Evolutionary conservation across 2,113 vertebrate genomes (phyloP).

Genomic region (Phalacrocorax aristotelis): DNA sequence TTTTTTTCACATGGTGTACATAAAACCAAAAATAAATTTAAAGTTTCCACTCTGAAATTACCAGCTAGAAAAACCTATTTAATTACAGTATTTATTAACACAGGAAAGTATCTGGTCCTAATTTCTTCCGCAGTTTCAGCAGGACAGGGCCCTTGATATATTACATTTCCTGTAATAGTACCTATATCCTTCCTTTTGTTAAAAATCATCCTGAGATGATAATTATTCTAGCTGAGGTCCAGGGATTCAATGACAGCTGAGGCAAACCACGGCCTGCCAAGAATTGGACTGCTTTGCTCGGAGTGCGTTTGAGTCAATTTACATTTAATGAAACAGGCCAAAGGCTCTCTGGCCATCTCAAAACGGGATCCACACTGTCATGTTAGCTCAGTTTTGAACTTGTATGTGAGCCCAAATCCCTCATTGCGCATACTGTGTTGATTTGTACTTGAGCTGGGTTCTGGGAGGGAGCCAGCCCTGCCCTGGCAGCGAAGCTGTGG

Average conservation of each 20-base stretch:
- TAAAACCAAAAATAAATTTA: background rate
- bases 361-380: background rate
- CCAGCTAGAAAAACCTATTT: background rate
- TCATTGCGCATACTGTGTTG: background rate
- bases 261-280: constrained; percentile 9
- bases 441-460: background rate
- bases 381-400: background rate
- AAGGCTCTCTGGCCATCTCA: background rate
- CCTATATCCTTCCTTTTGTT: constrained; percentile 24
- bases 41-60: background rate
- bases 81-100: constrained; percentile 33
- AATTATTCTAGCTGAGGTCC: constrained; percentile 31
- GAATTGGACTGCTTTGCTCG: background rate
- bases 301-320: background rate
- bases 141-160: background rate
- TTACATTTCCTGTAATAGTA: constrained; percentile 18
- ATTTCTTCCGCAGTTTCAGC: constrained; percentile 31
- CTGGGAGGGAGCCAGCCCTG: background rate
- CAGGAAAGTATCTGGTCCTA: background rate
- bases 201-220: constrained; percentile 39
- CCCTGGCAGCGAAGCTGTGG: background rate
- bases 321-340: background rate
- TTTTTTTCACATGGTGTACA: background rate
- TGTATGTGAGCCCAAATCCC: background rate
- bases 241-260: constrained; percentile 28